Conservation (phyloP, 2,113 vertebrate species). For the Ictalurus furcatus region DNA sequence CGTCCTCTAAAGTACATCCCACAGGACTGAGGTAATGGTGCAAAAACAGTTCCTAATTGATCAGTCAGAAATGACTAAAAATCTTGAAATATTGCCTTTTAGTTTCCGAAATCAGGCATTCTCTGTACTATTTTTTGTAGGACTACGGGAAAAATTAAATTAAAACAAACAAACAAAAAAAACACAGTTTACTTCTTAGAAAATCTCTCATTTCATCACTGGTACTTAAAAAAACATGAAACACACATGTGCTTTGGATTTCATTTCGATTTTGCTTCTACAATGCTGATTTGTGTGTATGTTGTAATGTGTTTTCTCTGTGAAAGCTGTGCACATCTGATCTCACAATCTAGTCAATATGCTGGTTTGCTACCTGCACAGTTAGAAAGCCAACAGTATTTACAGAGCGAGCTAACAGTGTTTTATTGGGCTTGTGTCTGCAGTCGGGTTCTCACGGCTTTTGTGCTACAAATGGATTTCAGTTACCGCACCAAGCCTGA, state of each 20-base stretch:
- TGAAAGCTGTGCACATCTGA: conserved; percentile 76
- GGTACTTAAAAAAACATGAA: conserved; percentile 61
- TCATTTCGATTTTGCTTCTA: conserved; percentile 66
- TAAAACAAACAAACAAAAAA: conserved; percentile 32
- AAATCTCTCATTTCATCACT: conserved; percentile 21
- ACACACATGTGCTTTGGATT: conserved; percentile 81
- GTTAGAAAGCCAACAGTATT: conserved; percentile 72
- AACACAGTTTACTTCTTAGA: conserved; percentile 3
- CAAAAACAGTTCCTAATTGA: conserved; percentile 76
- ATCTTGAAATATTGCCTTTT: conserved; percentile 59
- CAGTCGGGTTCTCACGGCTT: conserved; percentile 69
- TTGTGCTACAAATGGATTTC: conserved; percentile 57
- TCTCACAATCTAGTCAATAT: conserved; percentile 67
- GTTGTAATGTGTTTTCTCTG: conserved; percentile 61
- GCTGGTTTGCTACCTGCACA: conserved; percentile 75
- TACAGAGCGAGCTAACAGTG: conserved; percentile 72
- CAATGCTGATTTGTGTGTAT: conserved; percentile 64
- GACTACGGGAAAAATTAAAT: conserved; percentile 35
- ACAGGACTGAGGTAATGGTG: conserved; percentile 91
- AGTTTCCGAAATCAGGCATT: conserved; percentile 45
- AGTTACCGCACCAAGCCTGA: conserved; percentile 50
- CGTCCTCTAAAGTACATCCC: conserved; percentile 85
- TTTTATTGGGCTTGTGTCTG: conserved; percentile 58
- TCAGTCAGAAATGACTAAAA: conserved; percentile 67
- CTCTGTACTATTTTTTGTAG: conserved; percentile 33